These are phyloP conservation scores for Guaruba guarouba DNA, from an alignment of 2,113 vertebrate genomes.

Conservation along the genomic window DNA sequence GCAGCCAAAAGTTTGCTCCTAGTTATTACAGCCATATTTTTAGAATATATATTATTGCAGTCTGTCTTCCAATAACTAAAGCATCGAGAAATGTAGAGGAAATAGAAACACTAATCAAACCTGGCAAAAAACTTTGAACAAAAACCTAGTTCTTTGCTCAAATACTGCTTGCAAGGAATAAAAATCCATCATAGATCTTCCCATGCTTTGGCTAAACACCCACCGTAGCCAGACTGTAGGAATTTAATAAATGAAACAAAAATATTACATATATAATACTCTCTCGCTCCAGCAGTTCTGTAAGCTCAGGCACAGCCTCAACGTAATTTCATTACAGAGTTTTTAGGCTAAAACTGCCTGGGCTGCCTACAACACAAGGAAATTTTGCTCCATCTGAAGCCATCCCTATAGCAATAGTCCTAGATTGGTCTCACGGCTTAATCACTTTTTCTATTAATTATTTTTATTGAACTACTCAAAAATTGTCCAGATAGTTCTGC, in stretches of 20 bases:
- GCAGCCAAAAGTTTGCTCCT: background rate
- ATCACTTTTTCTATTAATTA: background rate
- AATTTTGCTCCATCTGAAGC: background rate
- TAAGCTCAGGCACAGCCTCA: background rate
- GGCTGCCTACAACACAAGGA: background rate
- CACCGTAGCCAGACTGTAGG: background rate
- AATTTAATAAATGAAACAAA: background rate
- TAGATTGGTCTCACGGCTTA: background rate
- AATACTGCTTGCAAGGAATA: background rate
- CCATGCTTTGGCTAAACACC: background rate
- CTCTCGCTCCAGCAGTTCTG: background rate
- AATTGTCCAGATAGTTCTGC: background rate
- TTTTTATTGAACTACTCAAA: background rate
- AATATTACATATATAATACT: background rate
- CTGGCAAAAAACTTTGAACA: background rate
- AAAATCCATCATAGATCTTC: background rate
- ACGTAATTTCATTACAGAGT: background rate
- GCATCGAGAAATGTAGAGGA: background rate
- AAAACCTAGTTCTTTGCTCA: background rate
- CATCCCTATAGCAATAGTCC: background rate
- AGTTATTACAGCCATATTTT: constrained; percentile 7
- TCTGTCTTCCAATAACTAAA: background rate
- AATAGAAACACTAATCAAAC: background rate
- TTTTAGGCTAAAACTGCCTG: background rate
- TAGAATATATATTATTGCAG: background rate